These are phyloP conservation scores for Lepidonotus clava DNA, from an alignment of 2,888 invertebrate species.

Conservation along the genomic window DNA sequence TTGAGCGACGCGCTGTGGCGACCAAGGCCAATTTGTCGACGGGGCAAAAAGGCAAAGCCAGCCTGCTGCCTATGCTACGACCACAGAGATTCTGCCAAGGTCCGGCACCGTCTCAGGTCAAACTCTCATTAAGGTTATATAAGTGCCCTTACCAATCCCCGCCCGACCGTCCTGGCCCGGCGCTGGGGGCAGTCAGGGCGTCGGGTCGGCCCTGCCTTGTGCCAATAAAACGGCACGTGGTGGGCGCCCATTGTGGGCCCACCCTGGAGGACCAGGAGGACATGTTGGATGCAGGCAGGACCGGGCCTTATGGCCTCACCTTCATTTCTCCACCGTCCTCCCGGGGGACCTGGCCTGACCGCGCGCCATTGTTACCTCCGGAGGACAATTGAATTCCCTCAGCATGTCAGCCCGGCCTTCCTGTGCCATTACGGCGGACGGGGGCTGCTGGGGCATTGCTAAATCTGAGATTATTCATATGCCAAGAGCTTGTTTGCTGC, in stretches of 20 bases:
- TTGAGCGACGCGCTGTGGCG: not conserved
- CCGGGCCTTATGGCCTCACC: not conserved
- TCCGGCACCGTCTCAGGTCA: not conserved
- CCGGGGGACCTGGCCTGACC: not conserved
- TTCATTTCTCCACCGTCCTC: not conserved
- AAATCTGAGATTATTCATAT: conserved; percentile 48
- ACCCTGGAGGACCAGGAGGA: not conserved
- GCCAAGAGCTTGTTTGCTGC: not conserved
- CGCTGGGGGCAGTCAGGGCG: not conserved
- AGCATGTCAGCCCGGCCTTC: not conserved
- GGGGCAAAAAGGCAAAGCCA: not conserved
- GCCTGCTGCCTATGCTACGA: not conserved
- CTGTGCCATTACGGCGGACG: not conserved
- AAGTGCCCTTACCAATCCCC: not conserved
- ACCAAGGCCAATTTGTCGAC: conserved; percentile 18
- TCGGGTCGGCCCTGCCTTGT: not conserved
- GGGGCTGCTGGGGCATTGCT: not conserved
- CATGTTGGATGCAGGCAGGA: not conserved
- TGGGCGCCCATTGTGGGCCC: not conserved
- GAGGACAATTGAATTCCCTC: conserved; percentile 29
- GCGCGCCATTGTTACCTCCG: not conserved
- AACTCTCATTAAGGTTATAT: not conserved
- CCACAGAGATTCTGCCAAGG: not conserved
- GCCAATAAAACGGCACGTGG: not conserved
- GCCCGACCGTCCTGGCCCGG: not conserved